Conservation (phyloP, 2,113 vertebrate genomes). For the Anarrhichthys ocellatus region DNA sequence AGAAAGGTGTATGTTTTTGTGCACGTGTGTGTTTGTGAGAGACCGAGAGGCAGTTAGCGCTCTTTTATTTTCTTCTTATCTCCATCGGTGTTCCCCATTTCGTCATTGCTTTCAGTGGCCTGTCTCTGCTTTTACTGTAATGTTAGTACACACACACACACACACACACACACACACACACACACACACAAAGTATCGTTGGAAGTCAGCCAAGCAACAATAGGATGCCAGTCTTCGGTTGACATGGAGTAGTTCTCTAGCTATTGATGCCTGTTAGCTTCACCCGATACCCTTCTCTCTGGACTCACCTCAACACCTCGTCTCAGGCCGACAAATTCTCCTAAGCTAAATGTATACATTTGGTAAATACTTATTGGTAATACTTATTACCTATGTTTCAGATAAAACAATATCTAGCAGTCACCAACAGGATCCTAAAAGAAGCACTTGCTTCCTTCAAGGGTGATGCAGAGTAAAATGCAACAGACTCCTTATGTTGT, state of each 20-base stretch:
- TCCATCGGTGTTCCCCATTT: conserved; percentile 46
- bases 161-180: neutral
- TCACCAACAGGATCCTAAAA: neutral
- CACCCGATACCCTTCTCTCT: conserved; percentile 43
- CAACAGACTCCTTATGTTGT: neutral
- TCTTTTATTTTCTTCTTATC: conserved; percentile 14
- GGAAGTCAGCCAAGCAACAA: conserved; percentile 51
- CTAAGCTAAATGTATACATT: neutral
- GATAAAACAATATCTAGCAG: neutral
- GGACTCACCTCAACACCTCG: neutral
- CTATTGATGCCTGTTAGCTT: neutral
- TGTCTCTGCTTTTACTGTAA: conserved; percentile 77
- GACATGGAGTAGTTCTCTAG: conserved; percentile 24
- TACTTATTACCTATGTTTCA: neutral
- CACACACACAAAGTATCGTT: conserved; percentile 34
- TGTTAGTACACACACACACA: conserved; percentile 51
- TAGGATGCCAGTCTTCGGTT: conserved; percentile 47
- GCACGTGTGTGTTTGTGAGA: neutral
- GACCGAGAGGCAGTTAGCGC: neutral
- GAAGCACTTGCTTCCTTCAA: neutral
- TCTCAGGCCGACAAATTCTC: neutral
- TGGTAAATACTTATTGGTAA: neutral
- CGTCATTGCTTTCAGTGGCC: conserved; percentile 58
- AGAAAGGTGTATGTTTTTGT: neutral
- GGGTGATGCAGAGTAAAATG: neutral